Evolutionary conservation across 2,113 vertebrate species (phyloP), one percentile per base, ranked within the genome.

Genomic region (Serilophus lunatus): DNA sequence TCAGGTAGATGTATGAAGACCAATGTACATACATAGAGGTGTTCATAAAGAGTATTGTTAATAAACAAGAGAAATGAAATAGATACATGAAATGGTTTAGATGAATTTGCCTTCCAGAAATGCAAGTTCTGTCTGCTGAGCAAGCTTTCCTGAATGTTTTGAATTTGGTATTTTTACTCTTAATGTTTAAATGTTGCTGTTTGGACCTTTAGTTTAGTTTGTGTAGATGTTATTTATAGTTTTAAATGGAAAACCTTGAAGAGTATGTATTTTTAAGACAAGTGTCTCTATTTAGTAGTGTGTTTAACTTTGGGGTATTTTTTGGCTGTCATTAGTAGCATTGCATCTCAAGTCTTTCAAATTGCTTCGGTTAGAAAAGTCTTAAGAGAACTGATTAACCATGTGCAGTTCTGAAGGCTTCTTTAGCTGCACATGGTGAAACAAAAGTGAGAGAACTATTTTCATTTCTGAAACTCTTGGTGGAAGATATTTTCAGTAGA

Each of bases 61-160:
- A 12, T 6, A 77, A 82, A 44, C 18, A 51, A 36, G 63, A 10
- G 22, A 42, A 61, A 42, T 77, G 28, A 36, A 49, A 45, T 19
- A 65, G 33, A 4, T 80, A 28, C 2, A 5, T 86, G 8, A 57
- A 70, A 25, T 4, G 0, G 25, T 72, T 72, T 69, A 40, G 14
- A 44, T 86, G 16, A 82, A 44, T 92, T 88, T 74, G 49, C 53
- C 56, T 69, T 92, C 15, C 50, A 80, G 66, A 77, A 85, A 18
- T 44, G 31, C 26, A 2, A 36, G 10, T 61, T 89, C 31, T 59
- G 11, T 75, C 71, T 88, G 49, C 71, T 82, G 75, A 76, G 15
- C 63, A 42, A 78, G n/a, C 47, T 90, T 77, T 78, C 45, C 22
- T 51, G 54, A 74, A 33, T 85, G 50, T 80, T 88, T 86, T 56